A percentile compares a stretch with the other conserved stretches of the same genome.
These are phyloP conservation scores for Saccostrea cuccullata DNA, from an alignment of 1,140 invertebrate species.

Conservation along the genomic window DNA sequence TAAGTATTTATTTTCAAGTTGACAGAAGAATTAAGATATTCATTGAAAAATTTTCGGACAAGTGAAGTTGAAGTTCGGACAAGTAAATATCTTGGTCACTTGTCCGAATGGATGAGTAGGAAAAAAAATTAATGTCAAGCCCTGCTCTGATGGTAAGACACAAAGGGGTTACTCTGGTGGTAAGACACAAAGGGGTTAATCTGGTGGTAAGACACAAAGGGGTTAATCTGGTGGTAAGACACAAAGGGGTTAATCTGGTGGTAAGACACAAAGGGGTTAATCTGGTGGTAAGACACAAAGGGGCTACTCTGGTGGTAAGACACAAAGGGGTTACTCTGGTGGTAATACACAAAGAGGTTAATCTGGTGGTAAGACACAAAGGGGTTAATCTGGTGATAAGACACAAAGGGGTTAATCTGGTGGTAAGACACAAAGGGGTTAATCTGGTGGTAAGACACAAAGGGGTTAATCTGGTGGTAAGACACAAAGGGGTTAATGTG, in stretches of 20 bases:
- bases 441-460: background rate
- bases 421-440: too few species aligned
- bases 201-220: too few species aligned
- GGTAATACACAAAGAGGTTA: constrained; percentile 73
- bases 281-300: background rate
- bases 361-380: too few species aligned
- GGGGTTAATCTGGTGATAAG: background rate
- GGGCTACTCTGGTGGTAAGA: background rate
- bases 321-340: constrained; percentile 70
- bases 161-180: background rate
- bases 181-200: background rate
- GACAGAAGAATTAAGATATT: too few species aligned
- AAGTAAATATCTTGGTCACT: too few species aligned
- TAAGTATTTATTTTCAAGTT: too few species aligned
- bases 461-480: background rate
- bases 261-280: constrained; percentile 55
- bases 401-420: too few species aligned
- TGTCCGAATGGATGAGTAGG: too few species aligned
- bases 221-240: constrained; percentile 77
- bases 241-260: constrained; percentile 76
- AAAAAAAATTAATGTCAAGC: too few species aligned
- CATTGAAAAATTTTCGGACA: too few species aligned
- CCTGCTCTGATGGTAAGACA: too few species aligned
- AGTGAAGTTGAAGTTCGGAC: too few species aligned
- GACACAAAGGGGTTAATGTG: constrained; percentile 71